Evolutionary conservation across 2,113 vertebrate genomes (phyloP), one percentile per base, ranked within the genome.

Genomic region (Chascanopsetta lugubris): DNA sequence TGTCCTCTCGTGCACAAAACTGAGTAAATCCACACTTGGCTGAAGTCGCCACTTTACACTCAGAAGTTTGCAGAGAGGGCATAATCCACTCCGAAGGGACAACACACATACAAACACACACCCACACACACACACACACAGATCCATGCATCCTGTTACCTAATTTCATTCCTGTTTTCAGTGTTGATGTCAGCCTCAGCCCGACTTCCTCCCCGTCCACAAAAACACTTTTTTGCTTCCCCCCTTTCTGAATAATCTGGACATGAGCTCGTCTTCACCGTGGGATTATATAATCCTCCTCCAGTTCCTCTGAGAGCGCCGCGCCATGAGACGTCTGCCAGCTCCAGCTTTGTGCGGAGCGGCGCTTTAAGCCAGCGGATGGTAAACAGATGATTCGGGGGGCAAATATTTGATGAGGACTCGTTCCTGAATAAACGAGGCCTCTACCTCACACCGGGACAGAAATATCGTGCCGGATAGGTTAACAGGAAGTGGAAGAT

Each of bases 11-110:
- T 49, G 54, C 67, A 62, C 64, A 72, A 72, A 70, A 50, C 43
- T 0, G n/a, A 58, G 63, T 61, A 84, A 84, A 81, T 81, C 72
- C 64, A 65, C 71, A 72, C 72, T 79, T 60, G 55, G 69, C 82
- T 83, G 72, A 90, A 77, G 70, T 45, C 29, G 40, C 76, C 82
- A 82, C 67, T 79, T 86, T 66, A 5, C 18, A 20, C 29, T 67
- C 25, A 21, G 63, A 69, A 73, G 61, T 75, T 61, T 75, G 77
- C 77, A 8, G 70, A 56, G 22, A 36, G 61, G 69, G 61, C 47
- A 60, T 45, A 61, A 66, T 71, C 48, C 58, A 29, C 40, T 61
- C 15, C 27, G 9, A 51, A 64, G 40, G 56, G 30, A 36, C n/a
- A n/a, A 29, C 27, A 29, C 27, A 29, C 27, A 29, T 7, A 30